A percentile compares a stretch with the other conserved stretches of the same genome.
These are phyloP conservation scores for Penaeus indicus DNA, from an alignment of 1,140 invertebrate genomes.

Conservation along the genomic window DNA sequence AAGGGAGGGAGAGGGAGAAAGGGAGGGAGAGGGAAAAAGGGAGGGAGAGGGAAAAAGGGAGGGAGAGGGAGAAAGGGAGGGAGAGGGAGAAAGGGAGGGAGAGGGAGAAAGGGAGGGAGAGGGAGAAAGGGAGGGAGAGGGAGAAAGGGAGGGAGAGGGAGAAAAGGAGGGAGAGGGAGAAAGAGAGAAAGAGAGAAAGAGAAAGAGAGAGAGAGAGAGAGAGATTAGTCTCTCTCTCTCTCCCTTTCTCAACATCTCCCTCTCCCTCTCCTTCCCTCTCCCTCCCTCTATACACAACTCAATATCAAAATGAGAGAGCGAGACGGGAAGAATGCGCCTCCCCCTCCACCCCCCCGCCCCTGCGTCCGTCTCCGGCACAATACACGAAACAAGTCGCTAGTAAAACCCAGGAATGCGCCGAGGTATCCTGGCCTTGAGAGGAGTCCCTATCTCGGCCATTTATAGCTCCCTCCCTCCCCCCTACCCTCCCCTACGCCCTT, in stretches of 20 bases:
- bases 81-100: conserved; percentile 22
- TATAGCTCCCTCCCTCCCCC: not conserved
- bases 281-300: not conserved
- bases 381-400: no score
- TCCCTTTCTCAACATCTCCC: not conserved
- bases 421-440: no score
- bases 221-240: not conserved
- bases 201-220: conserved; percentile 1
- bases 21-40: not conserved
- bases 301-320: not conserved
- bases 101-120: conserved; percentile 40
- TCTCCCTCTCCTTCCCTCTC: not conserved
- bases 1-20: not conserved
- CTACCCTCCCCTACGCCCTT: not conserved
- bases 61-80: conserved; percentile 30
- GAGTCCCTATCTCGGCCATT: no score
- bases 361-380: no score
- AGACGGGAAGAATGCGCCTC: no score
- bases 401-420: no score
- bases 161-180: not conserved
- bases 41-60: not conserved
- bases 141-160: not conserved
- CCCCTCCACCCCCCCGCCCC: no score
- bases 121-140: not conserved
- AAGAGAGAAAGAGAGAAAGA: not conserved